Percentiles rank a stretch among this genome's conserved stretches.
Evolutionary conservation across 2,113 vertebrate genomes (phyloP).

Genomic region (Hipposideros armiger): DNA sequence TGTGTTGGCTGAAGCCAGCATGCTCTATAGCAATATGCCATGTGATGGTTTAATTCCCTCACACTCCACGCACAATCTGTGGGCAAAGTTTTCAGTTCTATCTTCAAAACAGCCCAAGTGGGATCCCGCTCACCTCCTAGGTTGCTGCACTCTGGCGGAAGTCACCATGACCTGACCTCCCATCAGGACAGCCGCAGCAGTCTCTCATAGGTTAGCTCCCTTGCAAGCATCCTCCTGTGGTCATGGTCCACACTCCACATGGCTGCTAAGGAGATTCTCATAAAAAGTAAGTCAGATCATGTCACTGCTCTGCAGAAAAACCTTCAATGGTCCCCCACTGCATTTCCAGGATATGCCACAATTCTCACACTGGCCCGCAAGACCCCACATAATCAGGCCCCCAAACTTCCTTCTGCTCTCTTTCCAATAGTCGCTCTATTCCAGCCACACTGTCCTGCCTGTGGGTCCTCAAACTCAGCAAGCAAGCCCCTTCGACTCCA

Average conservation of each 20-base stretch:
- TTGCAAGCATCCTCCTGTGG: neutral
- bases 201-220: neutral
- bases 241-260: fast-evolving
- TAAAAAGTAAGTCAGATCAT: neutral
- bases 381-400: neutral
- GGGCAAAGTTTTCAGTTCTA: neutral
- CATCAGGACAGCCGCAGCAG: neutral
- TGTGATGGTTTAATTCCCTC: neutral
- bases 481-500: too few species aligned
- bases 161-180: neutral
- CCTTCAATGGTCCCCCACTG: neutral
- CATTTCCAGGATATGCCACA: neutral
- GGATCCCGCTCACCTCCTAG: fast-evolving
- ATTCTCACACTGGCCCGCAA: neutral
- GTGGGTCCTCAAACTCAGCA: neutral
- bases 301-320: neutral
- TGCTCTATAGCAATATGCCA: neutral
- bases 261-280: neutral
- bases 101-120: neutral
- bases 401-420: neutral
- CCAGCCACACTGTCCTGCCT: neutral
- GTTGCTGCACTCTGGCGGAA: too few species aligned
- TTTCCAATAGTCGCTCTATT: neutral
- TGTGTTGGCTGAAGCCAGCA: neutral
- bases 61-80: neutral